Conservation (phyloP, 2,113 vertebrate genomes). For the Lepidothrix coronata region DNA sequence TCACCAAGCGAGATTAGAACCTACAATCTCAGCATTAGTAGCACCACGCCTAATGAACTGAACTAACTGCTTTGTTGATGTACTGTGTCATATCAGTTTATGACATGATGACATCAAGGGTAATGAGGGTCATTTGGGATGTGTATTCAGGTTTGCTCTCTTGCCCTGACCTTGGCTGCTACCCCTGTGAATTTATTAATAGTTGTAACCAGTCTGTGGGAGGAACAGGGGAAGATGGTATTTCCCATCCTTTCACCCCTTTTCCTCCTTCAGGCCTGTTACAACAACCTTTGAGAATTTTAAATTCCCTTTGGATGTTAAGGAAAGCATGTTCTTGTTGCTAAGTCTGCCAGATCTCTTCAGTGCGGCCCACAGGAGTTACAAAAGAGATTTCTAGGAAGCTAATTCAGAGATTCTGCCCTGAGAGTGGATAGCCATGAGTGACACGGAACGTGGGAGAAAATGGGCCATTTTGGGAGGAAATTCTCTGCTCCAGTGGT, state of each 20-base stretch:
- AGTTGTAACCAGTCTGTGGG: background rate
- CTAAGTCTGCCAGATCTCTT: background rate
- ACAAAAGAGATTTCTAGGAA: background rate
- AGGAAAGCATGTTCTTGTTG: background rate
- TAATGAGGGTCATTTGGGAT: background rate
- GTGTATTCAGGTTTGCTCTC: background rate
- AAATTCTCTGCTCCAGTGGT: background rate
- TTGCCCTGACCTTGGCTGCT: background rate
- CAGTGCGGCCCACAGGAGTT: background rate
- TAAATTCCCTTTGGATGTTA: background rate
- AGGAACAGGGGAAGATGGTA: background rate
- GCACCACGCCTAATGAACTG: background rate
- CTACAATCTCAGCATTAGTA: background rate
- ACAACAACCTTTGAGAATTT: background rate
- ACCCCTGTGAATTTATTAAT: background rate
- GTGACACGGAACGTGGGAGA: background rate
- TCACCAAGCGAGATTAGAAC: background rate
- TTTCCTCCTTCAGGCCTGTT: background rate
- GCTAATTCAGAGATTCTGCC: background rate
- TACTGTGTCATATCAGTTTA: background rate
- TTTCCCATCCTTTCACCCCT: background rate
- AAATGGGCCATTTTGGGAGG: background rate
- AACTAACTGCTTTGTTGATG: background rate
- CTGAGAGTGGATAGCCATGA: background rate
- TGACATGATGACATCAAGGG: background rate